Evolutionary conservation across 1,140 invertebrate species (phyloP), one percentile per base, ranked within the genome.

Genomic region (Scylla paramamosain): DNA sequence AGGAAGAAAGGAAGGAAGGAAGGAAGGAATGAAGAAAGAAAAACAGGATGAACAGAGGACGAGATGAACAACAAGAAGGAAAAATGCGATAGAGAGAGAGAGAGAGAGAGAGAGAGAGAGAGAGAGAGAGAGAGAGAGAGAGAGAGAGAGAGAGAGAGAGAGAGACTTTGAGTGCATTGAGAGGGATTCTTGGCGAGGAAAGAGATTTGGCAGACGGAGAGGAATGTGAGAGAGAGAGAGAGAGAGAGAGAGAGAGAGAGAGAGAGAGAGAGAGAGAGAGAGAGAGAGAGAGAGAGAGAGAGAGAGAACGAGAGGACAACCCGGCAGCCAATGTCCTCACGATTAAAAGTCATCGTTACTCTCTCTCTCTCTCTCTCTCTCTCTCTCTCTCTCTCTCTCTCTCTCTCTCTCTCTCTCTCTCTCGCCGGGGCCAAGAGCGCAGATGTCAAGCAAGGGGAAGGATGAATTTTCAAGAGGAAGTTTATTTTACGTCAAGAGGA

Each of bases 361-460:
- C 52, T 59, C 52, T 59, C 52, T 59, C 52, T 59, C 67, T 77
- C 20, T 77, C 20, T n/a, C 67, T n/a, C 25, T 7, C 25, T 7
- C 20, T 16, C 20, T 16, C 20, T 67, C 59, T 25, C 59, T 25
- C 20, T 25, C 59, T 25, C 59, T 25, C 59, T 67, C 59, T 67
- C 59, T 67, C 67, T 77, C 67, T 77, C 67, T 77, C 67, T 77
- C 67, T 77, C 67, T 77, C 67, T 77, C 67, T 77, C 67, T 77
- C 67, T 77, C 67, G 12, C 67, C 67, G 20, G 4, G n/a, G 67
- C 20, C 67, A 77, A 25, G 67, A 25, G 25, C 16, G 67, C 25
- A 77, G n/a, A 77, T 77, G 67, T 77, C 67, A 77, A 20, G 67
- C 25, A 20, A n/a, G 6, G n/a, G 10, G 20, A n/a, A 25, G n/a